These are phyloP conservation scores for Vanessa tameamea DNA, from an alignment of 1,140 invertebrate species.

Conservation along the genomic window DNA sequence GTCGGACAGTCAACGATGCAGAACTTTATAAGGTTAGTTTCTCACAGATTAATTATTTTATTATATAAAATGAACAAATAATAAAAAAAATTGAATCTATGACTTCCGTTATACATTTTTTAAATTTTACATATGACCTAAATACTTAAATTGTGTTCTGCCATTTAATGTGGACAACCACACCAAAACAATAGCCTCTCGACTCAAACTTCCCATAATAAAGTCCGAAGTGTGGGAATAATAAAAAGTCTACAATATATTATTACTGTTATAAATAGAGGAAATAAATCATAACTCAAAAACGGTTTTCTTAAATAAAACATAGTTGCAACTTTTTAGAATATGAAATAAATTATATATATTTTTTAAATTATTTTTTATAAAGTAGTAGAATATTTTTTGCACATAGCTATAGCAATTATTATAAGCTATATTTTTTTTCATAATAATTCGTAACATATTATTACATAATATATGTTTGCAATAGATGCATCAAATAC, in stretches of 20 bases:
- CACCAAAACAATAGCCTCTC: slow-evolving; percentile 37
- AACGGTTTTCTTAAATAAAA: no score
- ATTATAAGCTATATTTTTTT: no score
- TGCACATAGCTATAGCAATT: no score
- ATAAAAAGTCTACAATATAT: slow-evolving; percentile 6
- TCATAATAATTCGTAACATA: no score
- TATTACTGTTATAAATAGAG: not conserved
- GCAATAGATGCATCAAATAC: no score
- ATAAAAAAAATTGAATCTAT: no score
- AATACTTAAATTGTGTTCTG: slow-evolving; percentile 18
- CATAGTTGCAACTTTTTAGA: no score
- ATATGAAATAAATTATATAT: no score
- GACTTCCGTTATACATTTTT: not conserved
- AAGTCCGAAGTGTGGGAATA: slow-evolving; percentile 34
- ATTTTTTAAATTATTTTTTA: no score
- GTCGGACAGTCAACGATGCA: slow-evolving; percentile 59
- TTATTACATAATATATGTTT: no score
- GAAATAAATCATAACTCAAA: no score
- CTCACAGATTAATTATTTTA: slow-evolving; percentile 7
- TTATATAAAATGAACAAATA: not conserved
- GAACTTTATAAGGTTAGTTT: slow-evolving; percentile 67
- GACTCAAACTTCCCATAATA: slow-evolving; percentile 38
- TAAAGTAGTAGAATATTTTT: no score
- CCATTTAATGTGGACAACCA: slow-evolving; percentile 25
- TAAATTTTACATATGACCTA: slow-evolving; percentile 20